A percentile compares a stretch with the other conserved stretches of the same genome.
phyloP scores from a whole-genome alignment of 2,113 vertebrate species.

The Hippocampus zosterae region DNA sequence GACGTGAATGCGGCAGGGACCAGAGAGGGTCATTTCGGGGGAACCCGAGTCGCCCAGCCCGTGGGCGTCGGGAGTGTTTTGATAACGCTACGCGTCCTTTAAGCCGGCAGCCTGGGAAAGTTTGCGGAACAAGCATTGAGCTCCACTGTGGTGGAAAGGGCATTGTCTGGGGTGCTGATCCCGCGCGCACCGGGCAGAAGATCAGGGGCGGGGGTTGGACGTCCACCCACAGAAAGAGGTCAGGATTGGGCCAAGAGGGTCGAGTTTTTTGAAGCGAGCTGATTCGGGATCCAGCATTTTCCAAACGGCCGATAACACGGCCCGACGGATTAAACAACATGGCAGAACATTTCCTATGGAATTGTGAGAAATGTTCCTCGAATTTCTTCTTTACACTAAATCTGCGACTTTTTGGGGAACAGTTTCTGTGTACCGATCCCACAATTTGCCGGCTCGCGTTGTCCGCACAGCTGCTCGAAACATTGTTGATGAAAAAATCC shows the following conservation, averaged over 20 bases:
- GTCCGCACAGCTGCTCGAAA: constrained; percentile 33
- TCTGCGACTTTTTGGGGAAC: too few relatives aligned
- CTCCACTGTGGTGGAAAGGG: constrained; percentile 69
- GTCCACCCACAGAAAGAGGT: constrained; percentile 37
- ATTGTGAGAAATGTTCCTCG: background rate
- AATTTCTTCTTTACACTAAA: too few relatives aligned
- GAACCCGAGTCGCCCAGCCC: constrained; percentile 38
- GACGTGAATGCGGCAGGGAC: background rate
- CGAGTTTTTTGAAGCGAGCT: constrained; percentile 48
- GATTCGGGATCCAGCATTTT: constrained; percentile 20
- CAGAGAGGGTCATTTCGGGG: constrained; percentile 20
- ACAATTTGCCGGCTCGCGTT: background rate
- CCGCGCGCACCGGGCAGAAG: constrained; percentile 50
- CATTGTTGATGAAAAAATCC: background rate
- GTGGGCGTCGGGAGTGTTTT: constrained; percentile 57
- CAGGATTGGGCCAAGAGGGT: constrained; percentile 38
- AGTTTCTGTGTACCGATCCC: background rate
- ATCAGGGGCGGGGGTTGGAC: constrained; percentile 38
- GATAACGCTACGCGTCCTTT: constrained; percentile 51
- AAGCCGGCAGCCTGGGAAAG: constrained; percentile 76
- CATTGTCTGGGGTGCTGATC: constrained; percentile 68
- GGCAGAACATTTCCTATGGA: background rate
- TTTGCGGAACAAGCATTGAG: constrained; percentile 68
- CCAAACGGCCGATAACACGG: too few relatives aligned
- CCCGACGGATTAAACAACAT: too few relatives aligned